Base-by-base conservation (phyloP, 2,797 vertebrate genomes). In the Acanthurus lineatus region DNA sequence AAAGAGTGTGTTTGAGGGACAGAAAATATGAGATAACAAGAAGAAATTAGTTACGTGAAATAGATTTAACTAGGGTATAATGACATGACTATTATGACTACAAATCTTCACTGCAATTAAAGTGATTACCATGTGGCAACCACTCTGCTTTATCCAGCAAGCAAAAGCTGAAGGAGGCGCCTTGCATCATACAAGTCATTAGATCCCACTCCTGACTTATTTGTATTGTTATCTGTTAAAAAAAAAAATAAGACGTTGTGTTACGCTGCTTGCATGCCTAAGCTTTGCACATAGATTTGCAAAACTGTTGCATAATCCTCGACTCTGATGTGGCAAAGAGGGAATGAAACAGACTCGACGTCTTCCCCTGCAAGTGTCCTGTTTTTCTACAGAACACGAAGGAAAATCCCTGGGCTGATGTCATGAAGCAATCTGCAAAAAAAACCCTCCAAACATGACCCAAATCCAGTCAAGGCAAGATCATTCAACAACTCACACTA, bases 241-340 rank as follows among this genome's bases (percentile, higher is more conserved):
- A 28, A 60, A 48, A 70, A 69, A 28, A 77, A 59, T n/a, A 62
- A 53, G 56, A 48, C 40, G 11, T 17, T 53, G 40, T 44, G 42
- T n/a, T 59, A 32, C 66, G 32, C 66, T 52, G 57, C 44, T 81
- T 53, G 54, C 63, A 4, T 64, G 48, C 38, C 22, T 57, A 25
- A 56, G 42, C 62, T 74, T 69, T 56, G 38, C 25, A 49, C n/a
- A 32, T 25, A 56, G 56, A 59, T 69, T 60, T 77, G 49, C 54
- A 45, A 71, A 75, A 74, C 44, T 64, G 64, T 87, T 87, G 74
- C 68, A 57, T 85, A 76, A 86, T 77, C 66, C 20, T 15, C 4
- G 10, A 53, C 45, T 59, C 57, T 61, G 49, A 75, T 63, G 70
- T 22, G 49, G 56, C 63, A 72, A 48, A 82, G 38, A 76, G 9